Percentiles rank a stretch among this genome's conserved stretches.
Conservation (phyloP, 1,140 invertebrate species). For the Heliconius congener region DNA sequence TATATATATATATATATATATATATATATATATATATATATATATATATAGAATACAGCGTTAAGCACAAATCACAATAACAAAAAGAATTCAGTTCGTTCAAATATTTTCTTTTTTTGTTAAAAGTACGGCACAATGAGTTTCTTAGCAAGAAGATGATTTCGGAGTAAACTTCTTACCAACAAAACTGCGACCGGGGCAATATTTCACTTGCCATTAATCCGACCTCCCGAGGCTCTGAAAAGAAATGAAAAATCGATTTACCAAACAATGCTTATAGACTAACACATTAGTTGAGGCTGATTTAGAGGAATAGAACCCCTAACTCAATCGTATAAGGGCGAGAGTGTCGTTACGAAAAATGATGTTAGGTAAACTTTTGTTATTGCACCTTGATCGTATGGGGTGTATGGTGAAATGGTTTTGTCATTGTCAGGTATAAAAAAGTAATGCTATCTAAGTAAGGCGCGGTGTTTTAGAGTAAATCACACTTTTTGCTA, state of each 20-base stretch:
- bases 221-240: constrained; percentile 20
- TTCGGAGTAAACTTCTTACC: constrained; percentile 1
- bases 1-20: no score
- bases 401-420: constrained; percentile 26
- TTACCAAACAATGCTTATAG: constrained; percentile 14
- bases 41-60: no score
- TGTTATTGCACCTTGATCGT: constrained; percentile 29
- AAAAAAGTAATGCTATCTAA: constrained; percentile 15
- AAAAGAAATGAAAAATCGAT: constrained; percentile 42
- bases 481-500: constrained; percentile 1
- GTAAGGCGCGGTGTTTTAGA: not conserved
- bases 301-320: not conserved
- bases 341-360: not conserved
- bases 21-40: no score
- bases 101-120: not conserved
- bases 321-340: not conserved
- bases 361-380: constrained; percentile 5
- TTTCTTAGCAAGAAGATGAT: constrained; percentile 7
- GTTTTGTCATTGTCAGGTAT: constrained; percentile 33
- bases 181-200: not conserved
- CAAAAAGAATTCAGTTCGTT: not conserved
- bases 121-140: not conserved
- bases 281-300: not conserved
- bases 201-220: constrained; percentile 26
- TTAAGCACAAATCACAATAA: not conserved